These are phyloP conservation scores for Apodemus speciosus DNA, from an alignment of 2,113 vertebrate genomes.

Conservation along the genomic window DNA sequence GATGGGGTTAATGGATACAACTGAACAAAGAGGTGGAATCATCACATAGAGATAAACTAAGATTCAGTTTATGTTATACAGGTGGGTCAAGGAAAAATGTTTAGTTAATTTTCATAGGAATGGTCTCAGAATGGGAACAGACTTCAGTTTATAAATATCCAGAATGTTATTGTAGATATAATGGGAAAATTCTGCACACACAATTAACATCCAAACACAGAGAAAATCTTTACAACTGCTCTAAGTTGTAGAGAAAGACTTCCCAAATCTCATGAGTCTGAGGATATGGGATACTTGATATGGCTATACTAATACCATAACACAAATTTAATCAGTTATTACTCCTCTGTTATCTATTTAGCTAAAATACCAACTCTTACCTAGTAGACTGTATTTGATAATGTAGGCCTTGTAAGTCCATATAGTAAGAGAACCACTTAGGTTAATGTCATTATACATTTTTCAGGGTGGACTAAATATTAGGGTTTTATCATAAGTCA, in stretches of 20 bases:
- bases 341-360: not conserved
- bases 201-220: not conserved
- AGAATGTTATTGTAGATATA: rapidly evolving
- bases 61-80: no score
- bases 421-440: not conserved
- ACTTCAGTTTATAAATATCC: not conserved
- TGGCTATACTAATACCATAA: not conserved
- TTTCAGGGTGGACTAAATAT: not conserved
- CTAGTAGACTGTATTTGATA: not conserved
- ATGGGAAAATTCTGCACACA: not conserved
- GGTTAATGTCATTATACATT: not conserved
- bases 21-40: not conserved
- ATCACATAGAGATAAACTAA: not conserved
- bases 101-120: not conserved
- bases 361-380: not conserved
- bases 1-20: not conserved
- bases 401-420: not conserved
- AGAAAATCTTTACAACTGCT: not conserved
- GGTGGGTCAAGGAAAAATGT: no score
- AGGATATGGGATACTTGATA: not conserved
- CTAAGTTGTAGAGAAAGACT: not conserved
- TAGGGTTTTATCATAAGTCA: not conserved
- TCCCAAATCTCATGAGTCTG: no score
- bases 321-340: not conserved
- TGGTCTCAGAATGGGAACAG: not conserved